A percentile compares a stretch with the other conserved stretches of the same genome.
phyloP scores from a whole-genome alignment of 2,888 invertebrate species.

The Nephrotoma flavescens region DNA sequence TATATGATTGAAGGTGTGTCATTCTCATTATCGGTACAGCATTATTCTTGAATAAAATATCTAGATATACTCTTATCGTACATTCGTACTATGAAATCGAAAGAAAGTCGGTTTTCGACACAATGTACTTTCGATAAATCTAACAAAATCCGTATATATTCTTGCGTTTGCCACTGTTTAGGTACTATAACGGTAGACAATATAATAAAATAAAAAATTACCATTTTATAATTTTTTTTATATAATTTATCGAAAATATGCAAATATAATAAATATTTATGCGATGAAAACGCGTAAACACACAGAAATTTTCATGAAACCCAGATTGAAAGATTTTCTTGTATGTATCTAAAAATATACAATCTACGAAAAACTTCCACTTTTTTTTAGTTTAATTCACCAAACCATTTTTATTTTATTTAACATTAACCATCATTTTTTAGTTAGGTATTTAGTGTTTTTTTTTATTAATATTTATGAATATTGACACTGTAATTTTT shows the following conservation, averaged over 20 bases:
- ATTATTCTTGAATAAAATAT: too few species aligned
- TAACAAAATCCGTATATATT: too few species aligned
- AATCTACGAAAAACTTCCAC: not conserved
- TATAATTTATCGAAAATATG: not conserved
- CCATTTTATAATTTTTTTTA: not conserved
- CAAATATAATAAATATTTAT: not conserved
- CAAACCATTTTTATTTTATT: not conserved
- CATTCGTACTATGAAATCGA: too few species aligned
- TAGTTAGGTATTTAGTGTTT: not conserved
- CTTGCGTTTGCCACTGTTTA: too few species aligned
- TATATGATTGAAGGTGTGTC: too few species aligned
- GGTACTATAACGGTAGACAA: not conserved
- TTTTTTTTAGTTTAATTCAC: not conserved
- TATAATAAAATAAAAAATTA: not conserved
- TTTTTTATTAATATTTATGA: not conserved
- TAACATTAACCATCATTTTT: not conserved
- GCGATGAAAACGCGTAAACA: not conserved
- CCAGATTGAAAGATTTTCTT: not conserved
- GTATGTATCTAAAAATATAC: not conserved
- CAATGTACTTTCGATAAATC: not conserved
- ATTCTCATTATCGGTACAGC: too few species aligned
- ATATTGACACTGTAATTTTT: not conserved
- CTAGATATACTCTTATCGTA: too few species aligned
- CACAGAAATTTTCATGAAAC: not conserved
- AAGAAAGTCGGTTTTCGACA: not conserved